Evolutionary conservation across 2,113 vertebrate genomes (phyloP).

Genomic region (Megalops atlanticus): DNA sequence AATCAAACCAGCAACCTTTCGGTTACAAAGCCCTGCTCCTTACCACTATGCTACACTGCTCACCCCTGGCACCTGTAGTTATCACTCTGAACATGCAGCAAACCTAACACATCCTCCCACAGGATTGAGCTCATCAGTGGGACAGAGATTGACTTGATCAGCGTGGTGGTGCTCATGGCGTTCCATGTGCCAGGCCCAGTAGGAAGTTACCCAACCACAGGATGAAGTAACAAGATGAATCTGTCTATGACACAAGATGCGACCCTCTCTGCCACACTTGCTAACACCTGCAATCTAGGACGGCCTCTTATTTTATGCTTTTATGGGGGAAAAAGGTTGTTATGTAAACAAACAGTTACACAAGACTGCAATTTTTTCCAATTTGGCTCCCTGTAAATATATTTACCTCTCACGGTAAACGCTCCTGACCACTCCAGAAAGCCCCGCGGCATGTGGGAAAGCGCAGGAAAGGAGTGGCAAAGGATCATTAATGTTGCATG

Average conservation of each 20-base stretch:
- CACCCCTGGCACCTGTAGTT: no score
- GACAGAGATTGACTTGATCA: no score
- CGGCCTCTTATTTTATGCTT: neutral
- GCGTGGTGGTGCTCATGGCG: no score
- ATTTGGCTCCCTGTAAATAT: neutral
- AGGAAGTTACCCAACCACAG: neutral
- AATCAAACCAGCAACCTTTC: no score
- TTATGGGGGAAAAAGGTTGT: neutral
- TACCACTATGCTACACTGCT: no score
- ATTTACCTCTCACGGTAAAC: neutral
- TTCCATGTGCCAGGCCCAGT: no score
- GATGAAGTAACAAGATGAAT: neutral
- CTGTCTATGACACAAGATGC: no score
- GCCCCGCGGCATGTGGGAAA: neutral
- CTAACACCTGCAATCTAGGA: neutral
- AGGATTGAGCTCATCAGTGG: no score
- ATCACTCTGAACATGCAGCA: no score
- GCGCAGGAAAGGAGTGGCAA: neutral
- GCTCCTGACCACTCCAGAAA: neutral
- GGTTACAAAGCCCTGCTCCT: no score
- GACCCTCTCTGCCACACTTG: neutral
- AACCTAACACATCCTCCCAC: no score
- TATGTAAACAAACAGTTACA: neutral
- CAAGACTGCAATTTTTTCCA: neutral
- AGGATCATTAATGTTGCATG: slow-evolving; percentile 16